Base-by-base conservation (phyloP, 64 coral and sea anemone species). In the Porites lutea region DNA sequence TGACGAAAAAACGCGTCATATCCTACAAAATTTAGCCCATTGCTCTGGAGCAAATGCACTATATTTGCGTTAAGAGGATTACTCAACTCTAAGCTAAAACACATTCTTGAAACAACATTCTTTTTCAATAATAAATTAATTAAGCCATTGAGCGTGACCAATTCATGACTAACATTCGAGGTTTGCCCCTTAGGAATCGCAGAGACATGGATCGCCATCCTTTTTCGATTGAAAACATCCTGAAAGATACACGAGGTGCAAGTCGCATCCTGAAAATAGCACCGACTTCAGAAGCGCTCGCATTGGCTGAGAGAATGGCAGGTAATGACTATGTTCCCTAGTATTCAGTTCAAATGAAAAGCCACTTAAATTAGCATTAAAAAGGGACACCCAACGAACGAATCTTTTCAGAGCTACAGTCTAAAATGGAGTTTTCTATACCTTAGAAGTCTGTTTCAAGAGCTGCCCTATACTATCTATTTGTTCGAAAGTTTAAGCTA, bases 201-300 rank as follows among this genome's bases (percentile, higher is more conserved):
- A 52, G 63, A 84, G 63, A 65, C 19, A 84, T 84, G 81, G 81
- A 84, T 16, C 63, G 63, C 19, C 62, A 84, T 51, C 63, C 81
- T 64, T 91, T 91, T 45, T 91, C 89, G 20, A 91, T 91, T 74
- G 89, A 91, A 71, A 91, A 57, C 58, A 91, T 91, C 47, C 52
- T 91, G 43, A 91, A 91, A 63, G 89, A 82, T 37, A 91, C 89
- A 62, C 64, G 69, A 82, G 50, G 79, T 68, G 58, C 68, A 6
- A 48, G 81, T 10, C 67, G 59, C 14, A 84, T 84, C 45, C 18
- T 84, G 44, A 91, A 82, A 64, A 45, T 91, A 48, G 50, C 89
- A 65, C 86, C 86, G 44, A 88, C 86, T 74, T 83, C 89, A 1
- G 89, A 91, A 47, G 89, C 89, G 21, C 57, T 91, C 15, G 37